Evolutionary conservation across 2,113 vertebrate species (phyloP), one percentile per base, ranked within the genome.

Genomic region (Recurvirostra avosetta): DNA sequence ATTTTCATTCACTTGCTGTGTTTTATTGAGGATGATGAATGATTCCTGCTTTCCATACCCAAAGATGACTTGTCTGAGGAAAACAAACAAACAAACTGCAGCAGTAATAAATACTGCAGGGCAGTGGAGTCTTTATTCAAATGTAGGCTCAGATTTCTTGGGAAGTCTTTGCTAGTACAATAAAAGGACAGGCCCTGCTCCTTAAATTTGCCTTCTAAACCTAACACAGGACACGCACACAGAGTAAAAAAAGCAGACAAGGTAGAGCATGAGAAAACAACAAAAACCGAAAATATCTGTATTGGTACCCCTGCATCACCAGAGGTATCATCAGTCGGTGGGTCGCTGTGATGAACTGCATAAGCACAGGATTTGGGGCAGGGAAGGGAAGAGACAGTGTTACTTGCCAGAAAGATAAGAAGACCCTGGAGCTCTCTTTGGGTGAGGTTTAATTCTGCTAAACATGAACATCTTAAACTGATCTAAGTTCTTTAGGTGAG

Each of bases 261-360:
- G 1, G 2, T 14, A 61, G 3, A 38, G 7, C 7, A 38, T 22
- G 1, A 78, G 22, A 26, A 49, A 50, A 19, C 0, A 72, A 21
- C 2, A 67, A 58, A 23, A 26, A 59, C 41, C 7, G 4, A 38
- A 71, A 94, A 40, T 50, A 30, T 12, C 12, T 41, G 4, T 66
- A 11, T 14, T 56, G 14, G 4, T 55, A 40, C 14, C 2, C 5
- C 5, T 40, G 18, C 3, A 18, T 74, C 7, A 62, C 15, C 15
- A 45, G 21, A 77, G 2, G 1, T 58, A 8, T 32, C 4, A 0
- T 15, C 3, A 0, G 4, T 11, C 25, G 2, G 4, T 15, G 4
- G 3, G 10, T n/a, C 29, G 45, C 17, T 38, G 23, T 49, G 34
- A 27, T 75, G 12, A 82, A 2, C 5, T 52, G 16, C 6, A 32